Base-by-base conservation (phyloP, 2,888 invertebrate genomes). In the Corythucha ciliata region DNA sequence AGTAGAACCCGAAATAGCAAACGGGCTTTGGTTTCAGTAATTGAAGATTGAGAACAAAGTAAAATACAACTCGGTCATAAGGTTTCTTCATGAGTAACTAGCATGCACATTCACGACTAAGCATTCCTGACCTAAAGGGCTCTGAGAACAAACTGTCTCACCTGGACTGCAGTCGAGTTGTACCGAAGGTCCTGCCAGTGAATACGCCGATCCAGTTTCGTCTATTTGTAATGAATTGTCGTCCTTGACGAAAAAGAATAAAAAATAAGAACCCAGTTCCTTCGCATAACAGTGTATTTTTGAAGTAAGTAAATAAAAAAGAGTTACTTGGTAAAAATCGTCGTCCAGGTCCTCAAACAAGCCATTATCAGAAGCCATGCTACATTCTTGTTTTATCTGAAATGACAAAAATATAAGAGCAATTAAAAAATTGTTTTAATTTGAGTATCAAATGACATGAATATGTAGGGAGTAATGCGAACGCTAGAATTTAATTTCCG, bases 161-260 rank as follows among this genome's bases (percentile, higher is more conserved):
- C 55, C 55, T 25, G 57, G 57, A 27, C 55, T 55, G 41, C 52
- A 51, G 48, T 57, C 57, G 6, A 57, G 50, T 36, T 57, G 57
- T 1, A 52, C 54, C 12, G 53, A 55, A 16, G 57, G 57, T n/a
- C 55, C 55, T 21, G 57, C 51, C 26, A 57, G 46, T 22, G 57
- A 57, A 26, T 57, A 57, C 25, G 57, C 57, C 34, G 55, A 53
- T 36, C 57, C 57, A 39, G 57, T 57, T 53, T 57, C 57, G 18
- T 57, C 57, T 40, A 57, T 57, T 37, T 57, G 57, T 25, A 57
- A 55, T 16, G 57, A 57, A 46, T 57, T 57, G 34, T 57, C 57
- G 21, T 57, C 57, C 57, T 34, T 4, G n/a, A n/a, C n/a, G n/a
- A n/a, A n/a, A n/a, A n/a, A n/a, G n/a, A n/a, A n/a, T n/a, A n/a